Base-by-base conservation (phyloP, 1,140 invertebrate genomes). In the Adelges cooleyi region DNA sequence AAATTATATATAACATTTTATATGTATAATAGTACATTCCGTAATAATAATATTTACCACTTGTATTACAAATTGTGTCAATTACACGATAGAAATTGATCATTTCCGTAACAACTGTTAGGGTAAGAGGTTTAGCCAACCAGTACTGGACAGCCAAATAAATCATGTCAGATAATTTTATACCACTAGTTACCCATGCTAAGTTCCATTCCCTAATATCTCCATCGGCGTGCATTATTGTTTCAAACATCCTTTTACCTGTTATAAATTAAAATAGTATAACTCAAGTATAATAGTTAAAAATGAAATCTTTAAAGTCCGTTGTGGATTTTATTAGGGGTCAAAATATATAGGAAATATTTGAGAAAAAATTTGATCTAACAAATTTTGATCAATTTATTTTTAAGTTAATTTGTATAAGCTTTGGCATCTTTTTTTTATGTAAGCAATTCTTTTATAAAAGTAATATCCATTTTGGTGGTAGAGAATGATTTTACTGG, bases 141-240 rank as follows among this genome's bases (percentile, higher is more conserved):
- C 86, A 83, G 74, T 82, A 86, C 46, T 78, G 74, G 25, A 88
- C 77, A n/a, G 82, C 73, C 29, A 86, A 75, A 70, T 80, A 76
- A 66, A 87, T 80, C 15, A 87, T 73, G 67, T 81, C 79, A 59
- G 75, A 74, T 11, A 81, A 76, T 40, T 79, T 71, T 65, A 87
- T 79, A 50, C 75, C 72, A 71, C 81, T 81, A 38, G 75, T 71
- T 67, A 75, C 74, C 6, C 81, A 76, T 68, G 77, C 76, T 36
- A 77, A 72, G 44, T 74, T 76, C 75, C 82, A 78, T 67, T 75
- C 75, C 22, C 73, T 72, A 51, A 76, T 72, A 23, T 74, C 70
- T 27, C 76, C 74, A 67, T 79, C 73, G 2, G 78, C 79, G 66
- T 80, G 75, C 69, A 84, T 79, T 69, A 81, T 80, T 17, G 80